These are phyloP conservation scores for Eira barbara DNA, from an alignment of 2,113 vertebrate species.

Conservation along the genomic window DNA sequence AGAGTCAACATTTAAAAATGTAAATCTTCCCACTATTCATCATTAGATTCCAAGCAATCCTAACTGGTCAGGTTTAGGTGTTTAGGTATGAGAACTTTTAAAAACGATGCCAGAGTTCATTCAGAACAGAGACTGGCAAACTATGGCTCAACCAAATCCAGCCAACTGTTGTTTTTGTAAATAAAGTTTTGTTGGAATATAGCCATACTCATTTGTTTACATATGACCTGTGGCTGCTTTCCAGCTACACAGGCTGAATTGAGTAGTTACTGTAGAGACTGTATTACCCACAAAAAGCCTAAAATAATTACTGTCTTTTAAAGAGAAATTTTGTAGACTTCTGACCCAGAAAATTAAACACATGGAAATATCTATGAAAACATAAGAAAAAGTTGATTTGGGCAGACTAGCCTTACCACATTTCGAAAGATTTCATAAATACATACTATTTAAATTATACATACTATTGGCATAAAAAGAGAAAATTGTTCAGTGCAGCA, in stretches of 20 bases:
- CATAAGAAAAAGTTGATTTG: neutral
- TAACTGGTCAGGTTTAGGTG: neutral
- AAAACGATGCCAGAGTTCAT: neutral
- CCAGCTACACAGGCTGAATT: neutral
- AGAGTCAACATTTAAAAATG: neutral
- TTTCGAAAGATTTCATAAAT: conserved; percentile 23
- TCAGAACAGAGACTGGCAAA: neutral
- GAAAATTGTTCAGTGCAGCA: neutral
- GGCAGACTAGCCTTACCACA: neutral
- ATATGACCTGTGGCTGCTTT: neutral
- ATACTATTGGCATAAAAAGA: neutral
- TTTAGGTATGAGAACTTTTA: neutral
- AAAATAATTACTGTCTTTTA: neutral
- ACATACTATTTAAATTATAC: neutral
- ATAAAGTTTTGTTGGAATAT: conserved; percentile 23
- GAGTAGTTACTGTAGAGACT: neutral
- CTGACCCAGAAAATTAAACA: conserved; percentile 36
- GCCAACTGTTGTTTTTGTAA: neutral
- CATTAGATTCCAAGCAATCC: neutral
- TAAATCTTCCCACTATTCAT: neutral
- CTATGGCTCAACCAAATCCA: neutral
- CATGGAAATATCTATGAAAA: neutral
- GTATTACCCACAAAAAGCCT: neutral
- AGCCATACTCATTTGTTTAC: neutral
- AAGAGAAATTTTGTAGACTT: neutral